Evolutionary conservation across 2,113 vertebrate genomes (phyloP).

Genomic region (Melanerpes aurifrons): DNA sequence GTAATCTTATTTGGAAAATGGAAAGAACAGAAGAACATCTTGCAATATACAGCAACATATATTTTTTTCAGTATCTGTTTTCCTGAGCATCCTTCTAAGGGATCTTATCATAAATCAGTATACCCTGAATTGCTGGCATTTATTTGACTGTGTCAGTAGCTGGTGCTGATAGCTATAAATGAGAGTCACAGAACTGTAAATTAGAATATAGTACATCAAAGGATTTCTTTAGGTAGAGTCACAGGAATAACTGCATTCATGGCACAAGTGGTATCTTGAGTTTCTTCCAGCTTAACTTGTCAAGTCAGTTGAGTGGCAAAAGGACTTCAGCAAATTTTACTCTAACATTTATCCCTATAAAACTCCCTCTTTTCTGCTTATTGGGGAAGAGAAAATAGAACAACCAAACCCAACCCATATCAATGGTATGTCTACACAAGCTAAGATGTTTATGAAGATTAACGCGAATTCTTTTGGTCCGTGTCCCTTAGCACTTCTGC

Average conservation of each 20-base stretch:
- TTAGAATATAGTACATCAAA: slow-evolving; percentile 53
- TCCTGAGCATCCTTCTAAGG: slow-evolving; percentile 37
- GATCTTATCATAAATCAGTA: slow-evolving; percentile 62
- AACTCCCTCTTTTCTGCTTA: neutral
- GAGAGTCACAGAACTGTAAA: slow-evolving; percentile 54
- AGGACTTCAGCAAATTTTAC: neutral
- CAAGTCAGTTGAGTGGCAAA: neutral
- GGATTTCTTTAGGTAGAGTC: slow-evolving; percentile 34
- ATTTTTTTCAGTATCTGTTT: slow-evolving; percentile 30
- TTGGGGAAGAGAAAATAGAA: neutral
- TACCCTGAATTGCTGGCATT: slow-evolving; percentile 38
- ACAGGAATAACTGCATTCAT: slow-evolving; percentile 30
- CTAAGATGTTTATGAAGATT: neutral
- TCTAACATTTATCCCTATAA: neutral
- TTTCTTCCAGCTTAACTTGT: slow-evolving; percentile 7
- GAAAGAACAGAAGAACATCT: slow-evolving; percentile 39
- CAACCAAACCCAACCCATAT: neutral
- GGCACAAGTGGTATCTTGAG: slow-evolving; percentile 10
- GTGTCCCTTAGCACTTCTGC: neutral
- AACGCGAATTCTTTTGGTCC: neutral
- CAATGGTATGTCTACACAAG: neutral
- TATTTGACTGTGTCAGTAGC: slow-evolving; percentile 51
- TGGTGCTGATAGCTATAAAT: slow-evolving; percentile 62
- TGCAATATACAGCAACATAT: neutral
- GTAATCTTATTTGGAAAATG: slow-evolving; percentile 25